Evolutionary conservation across 2,797 vertebrate species (phyloP).

Genomic region (Luscinia luscinia): DNA sequence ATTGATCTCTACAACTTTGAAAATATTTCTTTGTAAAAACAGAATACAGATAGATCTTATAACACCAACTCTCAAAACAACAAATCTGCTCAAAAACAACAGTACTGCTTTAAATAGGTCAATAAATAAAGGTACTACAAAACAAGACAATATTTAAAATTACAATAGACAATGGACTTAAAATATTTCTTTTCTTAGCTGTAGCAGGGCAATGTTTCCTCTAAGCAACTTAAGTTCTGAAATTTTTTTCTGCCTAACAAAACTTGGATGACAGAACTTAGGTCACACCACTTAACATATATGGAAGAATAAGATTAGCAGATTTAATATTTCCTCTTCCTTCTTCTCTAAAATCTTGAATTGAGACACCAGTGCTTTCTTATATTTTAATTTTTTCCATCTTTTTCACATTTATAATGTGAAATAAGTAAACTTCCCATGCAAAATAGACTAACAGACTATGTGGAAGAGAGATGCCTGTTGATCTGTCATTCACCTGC

Average conservation of each 20-base stretch:
- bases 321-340: neutral
- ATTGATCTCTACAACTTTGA: neutral
- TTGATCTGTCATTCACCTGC: neutral
- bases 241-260: neutral
- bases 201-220: neutral
- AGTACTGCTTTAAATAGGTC: neutral
- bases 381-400: neutral
- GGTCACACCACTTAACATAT: neutral
- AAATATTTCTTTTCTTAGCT: neutral
- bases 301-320: neutral
- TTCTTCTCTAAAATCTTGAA: neutral
- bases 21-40: neutral
- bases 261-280: neutral
- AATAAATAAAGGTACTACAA: neutral
- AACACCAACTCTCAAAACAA: neutral
- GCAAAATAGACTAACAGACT: neutral
- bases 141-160: neutral
- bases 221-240: neutral
- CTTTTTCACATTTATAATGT: neutral
- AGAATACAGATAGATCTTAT: neutral
- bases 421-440: neutral
- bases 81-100: neutral
- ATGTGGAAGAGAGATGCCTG: fast-evolving
- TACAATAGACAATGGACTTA: neutral
- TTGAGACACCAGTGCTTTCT: neutral